A percentile compares a stretch with the other conserved stretches of the same genome.
Evolutionary conservation across 2,113 vertebrate species (phyloP).

Genomic region (Campylomormyrus tamandua): DNA sequence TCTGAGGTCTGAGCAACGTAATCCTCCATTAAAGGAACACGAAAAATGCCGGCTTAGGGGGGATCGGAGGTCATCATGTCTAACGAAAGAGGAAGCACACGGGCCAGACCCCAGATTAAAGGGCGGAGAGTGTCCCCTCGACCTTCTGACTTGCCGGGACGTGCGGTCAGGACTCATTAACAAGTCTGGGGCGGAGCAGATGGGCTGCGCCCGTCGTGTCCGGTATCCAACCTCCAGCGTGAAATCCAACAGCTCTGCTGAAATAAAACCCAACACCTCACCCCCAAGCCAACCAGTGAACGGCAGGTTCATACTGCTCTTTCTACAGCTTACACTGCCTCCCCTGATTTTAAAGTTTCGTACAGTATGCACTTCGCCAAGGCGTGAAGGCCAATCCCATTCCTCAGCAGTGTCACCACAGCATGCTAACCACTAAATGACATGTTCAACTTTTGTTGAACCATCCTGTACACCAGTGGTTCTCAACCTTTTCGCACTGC

Average conservation of each 20-base stretch:
- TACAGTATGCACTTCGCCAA: neutral
- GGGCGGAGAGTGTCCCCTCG: neutral
- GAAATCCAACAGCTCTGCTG: slow-evolving; percentile 4
- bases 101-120: neutral
- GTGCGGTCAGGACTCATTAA: slow-evolving; percentile 5
- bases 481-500: too few species aligned
- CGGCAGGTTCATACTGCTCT: neutral
- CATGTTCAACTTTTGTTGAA: neutral
- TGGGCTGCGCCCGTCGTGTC: neutral
- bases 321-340: neutral
- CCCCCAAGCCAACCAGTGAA: neutral
- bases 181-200: slow-evolving; percentile 13
- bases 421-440: neutral
- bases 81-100: neutral
- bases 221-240: neutral
- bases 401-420: neutral
- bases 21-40: neutral
- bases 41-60: neutral
- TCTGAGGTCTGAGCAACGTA: neutral
- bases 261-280: neutral
- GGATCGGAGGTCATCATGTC: neutral
- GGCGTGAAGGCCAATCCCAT: neutral
- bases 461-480: neutral
- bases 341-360: neutral
- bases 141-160: neutral